A percentile compares a stretch with the other conserved stretches of the same genome.
Conservation (phyloP, 2,888 invertebrate species). For the Thymelicus acteon region DNA sequence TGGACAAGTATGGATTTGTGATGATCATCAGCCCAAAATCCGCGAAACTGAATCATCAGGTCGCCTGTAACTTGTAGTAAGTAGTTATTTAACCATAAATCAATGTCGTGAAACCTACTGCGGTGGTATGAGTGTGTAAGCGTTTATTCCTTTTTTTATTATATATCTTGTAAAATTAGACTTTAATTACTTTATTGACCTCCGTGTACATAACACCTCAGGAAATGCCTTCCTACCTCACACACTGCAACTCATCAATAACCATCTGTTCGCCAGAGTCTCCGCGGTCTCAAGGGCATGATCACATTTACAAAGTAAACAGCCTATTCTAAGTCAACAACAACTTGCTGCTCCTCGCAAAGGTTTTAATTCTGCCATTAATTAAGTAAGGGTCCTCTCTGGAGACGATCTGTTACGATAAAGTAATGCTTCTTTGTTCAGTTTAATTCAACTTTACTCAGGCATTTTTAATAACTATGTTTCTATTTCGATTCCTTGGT, state of each 20-base stretch:
- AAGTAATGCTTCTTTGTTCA: slow-evolving; percentile 5
- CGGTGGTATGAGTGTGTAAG: too few species aligned
- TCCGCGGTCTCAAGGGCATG: slow-evolving; percentile 10
- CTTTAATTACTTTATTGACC: too few species aligned
- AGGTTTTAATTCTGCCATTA: slow-evolving; percentile 32
- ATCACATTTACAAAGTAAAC: slow-evolving; percentile 32
- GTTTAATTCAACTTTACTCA: background rate
- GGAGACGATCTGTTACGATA: slow-evolving; percentile 18
- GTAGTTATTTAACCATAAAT: too few species aligned
- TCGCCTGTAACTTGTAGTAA: too few species aligned
- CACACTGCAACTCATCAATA: background rate
- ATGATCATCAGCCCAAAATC: too few species aligned
- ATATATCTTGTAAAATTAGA: too few species aligned
- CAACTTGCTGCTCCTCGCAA: slow-evolving; percentile 11
- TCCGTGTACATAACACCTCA: too few species aligned
- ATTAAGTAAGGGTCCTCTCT: slow-evolving; percentile 28
- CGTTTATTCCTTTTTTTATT: too few species aligned
- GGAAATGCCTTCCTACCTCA: too few species aligned
- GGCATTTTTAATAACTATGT: background rate
- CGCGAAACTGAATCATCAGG: too few species aligned
- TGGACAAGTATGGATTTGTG: too few species aligned
- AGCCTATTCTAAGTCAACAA: slow-evolving; percentile 22
- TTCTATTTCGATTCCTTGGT: background rate
- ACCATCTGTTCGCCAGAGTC: background rate
- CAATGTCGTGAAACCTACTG: too few species aligned